Percentiles rank a stretch among this genome's conserved stretches.
phyloP scores from a whole-genome alignment of 2,888 invertebrate species.

The Encarsia formosa region DNA sequence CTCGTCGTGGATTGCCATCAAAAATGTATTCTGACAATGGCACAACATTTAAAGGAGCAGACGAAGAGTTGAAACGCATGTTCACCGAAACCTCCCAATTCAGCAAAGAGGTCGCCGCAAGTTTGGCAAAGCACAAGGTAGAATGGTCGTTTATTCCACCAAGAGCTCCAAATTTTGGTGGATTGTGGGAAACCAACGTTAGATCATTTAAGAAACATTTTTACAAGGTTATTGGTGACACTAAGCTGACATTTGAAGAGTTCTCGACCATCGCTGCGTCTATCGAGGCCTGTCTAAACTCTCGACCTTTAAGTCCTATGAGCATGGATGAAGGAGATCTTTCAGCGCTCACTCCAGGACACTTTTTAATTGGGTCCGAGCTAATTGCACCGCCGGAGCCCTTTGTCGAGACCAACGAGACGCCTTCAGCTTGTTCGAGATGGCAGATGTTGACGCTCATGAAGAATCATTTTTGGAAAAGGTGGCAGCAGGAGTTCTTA shows the following conservation, averaged over 20 bases:
- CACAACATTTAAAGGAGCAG: neutral
- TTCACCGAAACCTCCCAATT: neutral
- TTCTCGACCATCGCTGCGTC: too few relatives aligned
- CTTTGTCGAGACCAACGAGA: too few relatives aligned
- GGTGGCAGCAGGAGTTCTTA: neutral
- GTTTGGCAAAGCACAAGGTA: neutral
- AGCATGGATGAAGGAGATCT: slow-evolving; percentile 5
- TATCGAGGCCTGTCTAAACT: slow-evolving; percentile 32
- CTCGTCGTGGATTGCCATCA: neutral
- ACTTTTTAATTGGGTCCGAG: slow-evolving; percentile 8
- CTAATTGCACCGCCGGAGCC: slow-evolving; percentile 5
- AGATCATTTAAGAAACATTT: slow-evolving; percentile 18
- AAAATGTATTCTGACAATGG: neutral
- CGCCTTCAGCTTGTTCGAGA: neutral
- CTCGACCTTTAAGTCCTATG: slow-evolving; percentile 24
- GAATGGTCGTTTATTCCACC: slow-evolving; percentile 37
- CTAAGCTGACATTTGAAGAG: too few relatives aligned
- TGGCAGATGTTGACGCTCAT: neutral
- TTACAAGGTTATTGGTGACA: too few relatives aligned
- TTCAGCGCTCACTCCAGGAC: slow-evolving; percentile 6
- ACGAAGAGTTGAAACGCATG: neutral
- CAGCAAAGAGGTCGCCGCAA: too few relatives aligned
- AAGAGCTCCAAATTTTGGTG: slow-evolving; percentile 27
- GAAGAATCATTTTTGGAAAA: neutral
- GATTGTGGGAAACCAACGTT: slow-evolving; percentile 36